Base-by-base conservation (phyloP, 2,888 invertebrate genomes). In the Lochmaea crataegi region DNA sequence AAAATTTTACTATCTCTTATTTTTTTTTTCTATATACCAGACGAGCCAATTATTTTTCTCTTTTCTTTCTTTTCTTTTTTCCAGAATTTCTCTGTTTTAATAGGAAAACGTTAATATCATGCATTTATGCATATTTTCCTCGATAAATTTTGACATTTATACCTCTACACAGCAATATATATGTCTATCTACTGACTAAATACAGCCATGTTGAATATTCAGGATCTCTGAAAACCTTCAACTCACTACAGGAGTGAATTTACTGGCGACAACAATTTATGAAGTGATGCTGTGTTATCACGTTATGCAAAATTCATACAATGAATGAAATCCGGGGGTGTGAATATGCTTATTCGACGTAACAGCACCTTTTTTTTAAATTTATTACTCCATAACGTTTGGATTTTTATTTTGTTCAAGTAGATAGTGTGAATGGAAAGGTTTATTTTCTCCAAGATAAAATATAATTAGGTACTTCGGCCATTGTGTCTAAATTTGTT, bases 261-360 rank as follows among this genome's bases (percentile, higher is more conserved):
- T 53, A 53, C 18, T 53, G 11, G 18, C 53, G 53, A 53, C 53
- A 16, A 53, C 53, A 53, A 53, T 53, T 53, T 53, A 53, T 53
- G 53, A 53, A 53, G 53, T 53, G 53, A 53, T 53, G 53, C 53
- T 53, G 53, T 53, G 53, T 53, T 53, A 53, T 53, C 53, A 53
- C 53, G 9, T 18, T 53, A 53, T 53, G 53, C 53, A 53, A 53
- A 53, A 53, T 53, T 53, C 53, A 53, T 53, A 18, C 18, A 53
- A n/a, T 53, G 53, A 53, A 53, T 53, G 16, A 53, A 16, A 53
- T 53, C 16, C 16, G 2, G 53, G 53, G 53, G 53, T 53, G 53
- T 11, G 16, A 53, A 53, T 53, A 53, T 53, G 53, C 16, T 53
- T 53, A 53, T 53, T 53, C 11, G 53, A 18, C 18, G 18, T 9